These are phyloP conservation scores for Leptinotarsa defecta DNA, from an alignment of 1,140 invertebrate species.

Conservation along the genomic window DNA sequence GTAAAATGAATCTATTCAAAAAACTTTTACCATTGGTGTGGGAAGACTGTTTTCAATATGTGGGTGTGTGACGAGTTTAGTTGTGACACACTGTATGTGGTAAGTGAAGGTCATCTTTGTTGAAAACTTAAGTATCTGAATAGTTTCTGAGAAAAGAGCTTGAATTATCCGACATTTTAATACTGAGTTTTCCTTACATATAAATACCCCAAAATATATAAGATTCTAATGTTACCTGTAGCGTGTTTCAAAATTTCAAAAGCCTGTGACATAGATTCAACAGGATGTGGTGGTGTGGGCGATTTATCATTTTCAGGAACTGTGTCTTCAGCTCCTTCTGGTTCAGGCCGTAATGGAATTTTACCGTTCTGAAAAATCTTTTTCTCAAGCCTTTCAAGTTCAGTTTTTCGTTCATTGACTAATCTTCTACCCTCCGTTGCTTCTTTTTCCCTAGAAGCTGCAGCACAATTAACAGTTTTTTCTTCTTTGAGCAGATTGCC, in stretches of 20 bases:
- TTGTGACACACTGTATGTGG: too few species aligned
- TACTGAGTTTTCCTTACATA: too few species aligned
- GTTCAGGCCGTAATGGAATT: slow-evolving; percentile 45
- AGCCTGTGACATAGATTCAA: slow-evolving; percentile 65
- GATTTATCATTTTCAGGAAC: slow-evolving; percentile 51
- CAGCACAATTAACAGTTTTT: slow-evolving; percentile 65
- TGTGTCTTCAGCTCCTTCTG: slow-evolving; percentile 50
- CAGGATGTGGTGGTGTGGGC: slow-evolving; percentile 51
- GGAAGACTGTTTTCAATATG: too few species aligned
- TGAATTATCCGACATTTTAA: too few species aligned
- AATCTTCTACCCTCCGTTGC: slow-evolving; percentile 66
- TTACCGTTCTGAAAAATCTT: slow-evolving; percentile 64
- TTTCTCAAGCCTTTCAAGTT: slow-evolving; percentile 73
- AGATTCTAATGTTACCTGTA: slow-evolving; percentile 60
- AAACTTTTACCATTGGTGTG: too few species aligned
- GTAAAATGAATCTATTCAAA: too few species aligned
- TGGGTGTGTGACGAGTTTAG: too few species aligned
- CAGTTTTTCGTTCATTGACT: slow-evolving; percentile 69
- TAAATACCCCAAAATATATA: too few species aligned
- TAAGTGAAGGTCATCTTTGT: too few species aligned
- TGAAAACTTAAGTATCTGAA: too few species aligned
- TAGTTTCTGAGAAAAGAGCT: too few species aligned
- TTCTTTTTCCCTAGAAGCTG: slow-evolving; percentile 66
- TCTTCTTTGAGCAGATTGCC: slow-evolving; percentile 69
- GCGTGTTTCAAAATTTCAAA: slow-evolving; percentile 75